A percentile compares a stretch with the other conserved stretches of the same genome.
Evolutionary conservation across 2,113 vertebrate genomes (phyloP).

Genomic region (Larimichthys crocea): DNA sequence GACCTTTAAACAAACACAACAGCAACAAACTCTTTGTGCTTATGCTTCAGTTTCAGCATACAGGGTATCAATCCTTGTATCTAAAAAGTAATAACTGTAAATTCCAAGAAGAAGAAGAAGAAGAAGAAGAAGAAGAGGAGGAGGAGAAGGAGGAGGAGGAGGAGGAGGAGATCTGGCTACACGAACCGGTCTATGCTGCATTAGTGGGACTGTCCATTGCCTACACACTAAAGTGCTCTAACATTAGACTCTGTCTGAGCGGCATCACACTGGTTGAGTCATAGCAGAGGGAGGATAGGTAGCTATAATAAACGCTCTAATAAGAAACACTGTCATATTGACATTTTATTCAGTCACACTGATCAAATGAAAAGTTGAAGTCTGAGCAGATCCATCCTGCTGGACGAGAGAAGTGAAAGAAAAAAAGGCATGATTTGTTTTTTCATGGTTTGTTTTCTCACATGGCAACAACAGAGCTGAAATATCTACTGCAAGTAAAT

Average conservation of each 20-base stretch:
- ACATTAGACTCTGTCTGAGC: constrained; percentile 74
- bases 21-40: too few relatives aligned
- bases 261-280: constrained; percentile 70
- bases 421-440: constrained; percentile 5
- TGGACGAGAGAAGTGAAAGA: not conserved
- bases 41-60: too few relatives aligned
- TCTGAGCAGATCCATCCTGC: not conserved
- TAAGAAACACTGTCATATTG: constrained; percentile 25
- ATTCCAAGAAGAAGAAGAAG: constrained; percentile 45
- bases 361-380: constrained; percentile 5
- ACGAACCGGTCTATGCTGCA: constrained; percentile 66
- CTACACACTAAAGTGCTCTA: constrained; percentile 76
- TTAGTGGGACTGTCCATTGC: constrained; percentile 72
- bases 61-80: too few relatives aligned
- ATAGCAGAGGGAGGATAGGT: constrained; percentile 71
- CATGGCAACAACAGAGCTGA: not conserved
- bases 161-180: constrained; percentile 70
- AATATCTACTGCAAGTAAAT: not conserved
- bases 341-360: constrained; percentile 24
- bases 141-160: constrained; percentile 39
- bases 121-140: constrained; percentile 41
- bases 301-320: constrained; percentile 55
- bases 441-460: constrained; percentile 1
- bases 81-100: not conserved
- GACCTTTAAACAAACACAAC: too few relatives aligned